These are phyloP conservation scores for Atta texana DNA, from an alignment of 1,140 invertebrate genomes.

Conservation along the genomic window DNA sequence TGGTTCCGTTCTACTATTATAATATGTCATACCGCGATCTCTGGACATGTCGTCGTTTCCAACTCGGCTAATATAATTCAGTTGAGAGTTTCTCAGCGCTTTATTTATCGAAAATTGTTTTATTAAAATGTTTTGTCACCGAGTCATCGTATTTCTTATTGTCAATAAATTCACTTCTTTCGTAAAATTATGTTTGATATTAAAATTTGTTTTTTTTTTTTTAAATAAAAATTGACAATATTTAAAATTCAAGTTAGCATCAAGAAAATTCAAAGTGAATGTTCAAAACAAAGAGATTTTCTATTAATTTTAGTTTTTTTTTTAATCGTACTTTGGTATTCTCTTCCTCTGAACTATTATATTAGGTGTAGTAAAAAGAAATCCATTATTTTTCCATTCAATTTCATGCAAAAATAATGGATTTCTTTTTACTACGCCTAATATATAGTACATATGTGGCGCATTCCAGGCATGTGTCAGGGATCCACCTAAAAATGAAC, in stretches of 20 bases:
- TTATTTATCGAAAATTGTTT: background rate
- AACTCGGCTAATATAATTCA: constrained; percentile 2
- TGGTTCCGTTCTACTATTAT: constrained; percentile 13
- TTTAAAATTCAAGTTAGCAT: background rate
- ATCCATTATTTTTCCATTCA: too few relatives aligned
- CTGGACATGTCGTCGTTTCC: constrained; percentile 1
- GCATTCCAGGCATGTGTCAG: too few relatives aligned
- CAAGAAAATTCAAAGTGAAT: background rate
- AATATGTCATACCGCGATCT: constrained; percentile 28
- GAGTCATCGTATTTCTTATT: background rate
- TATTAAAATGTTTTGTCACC: background rate
- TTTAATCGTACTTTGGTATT: too few relatives aligned
- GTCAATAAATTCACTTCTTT: background rate
- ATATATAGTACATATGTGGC: background rate
- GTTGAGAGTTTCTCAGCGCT: background rate
- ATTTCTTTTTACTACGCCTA: too few relatives aligned
- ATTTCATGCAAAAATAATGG: too few relatives aligned
- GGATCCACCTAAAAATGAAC: too few relatives aligned
- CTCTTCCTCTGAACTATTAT: background rate
- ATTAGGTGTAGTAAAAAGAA: too few relatives aligned
- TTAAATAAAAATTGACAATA: background rate
- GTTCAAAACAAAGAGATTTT: background rate
- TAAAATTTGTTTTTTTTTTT: too few relatives aligned
- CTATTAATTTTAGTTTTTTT: background rate
- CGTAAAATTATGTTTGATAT: background rate